Percentiles rank a stretch among this genome's conserved stretches.
Conservation (phyloP, 2,113 vertebrate species). For the Neodon shergylaensis region DNA sequence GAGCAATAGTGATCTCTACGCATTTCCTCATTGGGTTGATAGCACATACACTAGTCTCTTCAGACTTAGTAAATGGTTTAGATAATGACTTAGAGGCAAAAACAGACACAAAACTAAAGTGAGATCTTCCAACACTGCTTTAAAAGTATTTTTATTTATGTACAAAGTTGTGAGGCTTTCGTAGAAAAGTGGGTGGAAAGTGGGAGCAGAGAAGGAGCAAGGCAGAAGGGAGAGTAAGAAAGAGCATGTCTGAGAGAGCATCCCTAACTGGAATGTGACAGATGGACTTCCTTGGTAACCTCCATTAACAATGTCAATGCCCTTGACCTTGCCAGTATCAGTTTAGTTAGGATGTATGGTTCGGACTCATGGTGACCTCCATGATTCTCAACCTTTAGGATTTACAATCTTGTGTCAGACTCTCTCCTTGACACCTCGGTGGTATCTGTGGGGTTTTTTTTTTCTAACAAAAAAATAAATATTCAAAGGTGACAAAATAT, state of each 20-base stretch:
- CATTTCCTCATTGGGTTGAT: conserved; percentile 2
- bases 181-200: neutral
- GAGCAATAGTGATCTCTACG: neutral
- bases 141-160: neutral
- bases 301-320: neutral
- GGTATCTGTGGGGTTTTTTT: neutral
- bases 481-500: neutral
- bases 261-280: neutral
- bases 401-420: neutral
- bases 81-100: neutral
- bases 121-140: neutral
- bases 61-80: neutral
- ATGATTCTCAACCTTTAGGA: neutral
- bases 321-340: neutral
- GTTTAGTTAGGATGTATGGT: neutral
- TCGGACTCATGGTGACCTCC: neutral
- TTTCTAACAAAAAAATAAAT: neutral
- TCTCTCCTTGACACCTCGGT: neutral
- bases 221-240: neutral
- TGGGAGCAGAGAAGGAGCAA: neutral
- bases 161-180: neutral
- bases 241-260: neutral
- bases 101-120: conserved; percentile 24
- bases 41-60: neutral
- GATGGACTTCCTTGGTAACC: neutral